These are phyloP conservation scores for Patella caerulea DNA, from an alignment of 2,888 invertebrate genomes.

Conservation along the genomic window DNA sequence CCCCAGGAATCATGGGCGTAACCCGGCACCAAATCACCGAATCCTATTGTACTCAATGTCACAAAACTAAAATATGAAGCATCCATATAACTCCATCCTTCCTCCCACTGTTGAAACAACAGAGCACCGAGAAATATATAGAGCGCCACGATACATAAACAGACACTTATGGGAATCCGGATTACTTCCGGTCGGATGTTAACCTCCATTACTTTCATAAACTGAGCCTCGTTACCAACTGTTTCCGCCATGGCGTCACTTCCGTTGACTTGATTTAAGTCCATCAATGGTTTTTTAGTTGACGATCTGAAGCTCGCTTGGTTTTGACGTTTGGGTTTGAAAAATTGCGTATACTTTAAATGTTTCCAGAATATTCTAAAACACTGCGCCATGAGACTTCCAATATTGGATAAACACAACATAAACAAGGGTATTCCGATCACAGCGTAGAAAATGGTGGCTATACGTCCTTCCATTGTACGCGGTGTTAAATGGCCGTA, in stretches of 20 bases:
- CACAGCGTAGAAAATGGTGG: constrained; percentile 59
- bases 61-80: constrained; percentile 76
- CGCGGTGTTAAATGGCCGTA: constrained; percentile 63
- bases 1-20: constrained; percentile 53
- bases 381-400: constrained; percentile 52
- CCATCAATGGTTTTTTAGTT: neutral
- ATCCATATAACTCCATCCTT: constrained; percentile 89
- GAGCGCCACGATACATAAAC: constrained; percentile 89
- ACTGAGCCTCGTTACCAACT: constrained; percentile 17
- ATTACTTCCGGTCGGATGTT: constrained; percentile 41
- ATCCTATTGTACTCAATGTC: constrained; percentile 72
- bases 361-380: constrained; percentile 58
- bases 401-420: constrained; percentile 60
- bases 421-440: constrained; percentile 62
- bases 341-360: constrained; percentile 27
- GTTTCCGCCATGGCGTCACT: constrained; percentile 11
- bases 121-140: constrained; percentile 91
- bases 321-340: constrained; percentile 1
- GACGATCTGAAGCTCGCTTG: neutral
- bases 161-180: constrained; percentile 87
- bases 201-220: neutral
- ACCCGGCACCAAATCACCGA: constrained; percentile 72
- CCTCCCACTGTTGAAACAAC: constrained; percentile 92
- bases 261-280: neutral
- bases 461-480: constrained; percentile 52